Evolutionary conservation across 2,797 vertebrate genomes (phyloP).

Genomic region (Pipistrellus pipistrellus): DNA sequence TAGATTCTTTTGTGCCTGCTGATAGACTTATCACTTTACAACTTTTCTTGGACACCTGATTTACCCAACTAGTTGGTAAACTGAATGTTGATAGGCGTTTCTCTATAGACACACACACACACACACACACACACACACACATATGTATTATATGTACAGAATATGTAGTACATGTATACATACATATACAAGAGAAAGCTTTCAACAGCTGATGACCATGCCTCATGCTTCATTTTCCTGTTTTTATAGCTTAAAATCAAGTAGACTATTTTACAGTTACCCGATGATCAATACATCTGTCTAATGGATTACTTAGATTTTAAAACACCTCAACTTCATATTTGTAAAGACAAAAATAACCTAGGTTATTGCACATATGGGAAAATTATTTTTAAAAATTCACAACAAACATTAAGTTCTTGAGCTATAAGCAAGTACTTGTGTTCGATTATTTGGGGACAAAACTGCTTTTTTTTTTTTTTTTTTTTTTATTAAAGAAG

Average conservation of each 20-base stretch:
- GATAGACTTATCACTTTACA: not conserved
- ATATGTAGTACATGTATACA: rapidly evolving
- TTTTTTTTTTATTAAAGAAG: not conserved
- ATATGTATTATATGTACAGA: not conserved
- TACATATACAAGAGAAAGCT: not conserved
- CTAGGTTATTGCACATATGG: not conserved
- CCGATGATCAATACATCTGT: not conserved
- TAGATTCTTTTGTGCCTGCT: not conserved
- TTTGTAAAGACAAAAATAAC: slow-evolving; percentile 26
- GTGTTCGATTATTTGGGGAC: not conserved
- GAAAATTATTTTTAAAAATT: slow-evolving; percentile 38
- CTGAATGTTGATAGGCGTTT: not conserved
- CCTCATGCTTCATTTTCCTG: not conserved
- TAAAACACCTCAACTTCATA: not conserved
- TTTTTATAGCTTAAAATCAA: not conserved
- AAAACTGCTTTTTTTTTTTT: not conserved
- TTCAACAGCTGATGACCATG: not conserved
- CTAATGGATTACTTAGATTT: not conserved
- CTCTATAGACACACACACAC: not conserved
- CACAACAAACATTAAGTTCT: not conserved
- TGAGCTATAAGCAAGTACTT: not conserved
- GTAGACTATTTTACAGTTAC: not conserved
- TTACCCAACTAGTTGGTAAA: not conserved
- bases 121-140: too few relatives aligned
- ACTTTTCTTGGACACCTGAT: not conserved